These are phyloP conservation scores for Lasiurus borealis DNA, from an alignment of 2,113 vertebrate species.

Conservation along the genomic window DNA sequence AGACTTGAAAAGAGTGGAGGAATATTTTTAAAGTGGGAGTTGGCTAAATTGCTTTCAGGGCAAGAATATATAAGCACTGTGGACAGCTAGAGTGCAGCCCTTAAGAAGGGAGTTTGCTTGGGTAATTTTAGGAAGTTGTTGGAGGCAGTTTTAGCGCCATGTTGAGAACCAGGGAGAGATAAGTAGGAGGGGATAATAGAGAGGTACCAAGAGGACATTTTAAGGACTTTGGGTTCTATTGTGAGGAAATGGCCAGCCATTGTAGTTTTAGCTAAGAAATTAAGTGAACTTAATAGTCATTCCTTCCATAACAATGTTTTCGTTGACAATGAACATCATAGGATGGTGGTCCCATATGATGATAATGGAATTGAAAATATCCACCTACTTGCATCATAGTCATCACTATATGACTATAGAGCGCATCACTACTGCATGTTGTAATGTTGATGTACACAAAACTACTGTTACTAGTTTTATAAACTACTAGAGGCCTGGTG, in stretches of 20 bases:
- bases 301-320: not conserved
- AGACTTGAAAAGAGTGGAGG: no score
- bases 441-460: not conserved
- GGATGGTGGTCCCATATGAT: not conserved
- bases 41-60: not conserved
- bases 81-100: not conserved
- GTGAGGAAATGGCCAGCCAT: not conserved
- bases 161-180: not conserved
- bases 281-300: not conserved
- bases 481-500: not conserved
- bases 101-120: not conserved
- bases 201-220: not conserved
- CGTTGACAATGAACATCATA: no score
- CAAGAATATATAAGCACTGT: not conserved
- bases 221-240: not conserved
- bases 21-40: no score
- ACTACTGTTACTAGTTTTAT: not conserved
- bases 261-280: not conserved
- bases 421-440: not conserved
- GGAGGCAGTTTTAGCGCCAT: not conserved
- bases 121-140: not conserved
- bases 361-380: not conserved
- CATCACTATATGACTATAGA: not conserved
- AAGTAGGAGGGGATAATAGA: not conserved
- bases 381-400: not conserved